Evolutionary conservation across 2,797 vertebrate genomes (phyloP).

Genomic region (Notoglanidium macrostoma): DNA sequence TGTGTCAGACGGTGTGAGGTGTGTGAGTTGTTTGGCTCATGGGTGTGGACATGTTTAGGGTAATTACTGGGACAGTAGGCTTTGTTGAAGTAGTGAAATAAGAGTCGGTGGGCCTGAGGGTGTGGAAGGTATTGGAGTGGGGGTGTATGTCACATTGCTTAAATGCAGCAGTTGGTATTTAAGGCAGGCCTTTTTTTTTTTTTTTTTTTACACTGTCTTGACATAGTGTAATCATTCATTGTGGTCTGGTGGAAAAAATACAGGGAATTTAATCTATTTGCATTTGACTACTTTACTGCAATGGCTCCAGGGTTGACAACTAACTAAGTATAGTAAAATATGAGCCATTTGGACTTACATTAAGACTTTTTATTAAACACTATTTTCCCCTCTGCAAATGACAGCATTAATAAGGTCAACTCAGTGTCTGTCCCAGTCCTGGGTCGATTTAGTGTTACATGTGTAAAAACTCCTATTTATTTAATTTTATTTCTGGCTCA

Average conservation of each 20-base stretch:
- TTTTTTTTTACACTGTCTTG: neutral
- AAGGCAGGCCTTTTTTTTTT: neutral
- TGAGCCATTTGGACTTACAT: neutral
- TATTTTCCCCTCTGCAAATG: neutral
- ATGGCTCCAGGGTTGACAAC: neutral
- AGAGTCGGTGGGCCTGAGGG: constrained; percentile 17
- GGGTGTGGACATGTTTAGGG: constrained; percentile 48
- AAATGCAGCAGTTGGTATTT: neutral
- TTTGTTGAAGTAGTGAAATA: constrained; percentile 27
- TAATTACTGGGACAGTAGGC: constrained; percentile 35
- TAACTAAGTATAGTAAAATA: neutral
- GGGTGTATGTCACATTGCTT: constrained; percentile 11
- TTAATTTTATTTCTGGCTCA: neutral
- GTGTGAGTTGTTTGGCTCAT: constrained; percentile 27
- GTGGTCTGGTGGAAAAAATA: neutral
- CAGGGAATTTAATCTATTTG: neutral
- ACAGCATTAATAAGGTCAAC: constrained; percentile 8
- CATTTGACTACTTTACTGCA: neutral
- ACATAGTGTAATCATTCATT: neutral
- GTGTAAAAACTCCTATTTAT: neutral
- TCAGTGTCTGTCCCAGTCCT: neutral
- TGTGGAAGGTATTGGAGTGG: constrained; percentile 18
- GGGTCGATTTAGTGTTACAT: neutral
- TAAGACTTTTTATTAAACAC: neutral
- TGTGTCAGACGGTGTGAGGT: constrained; percentile 10